Conservation (phyloP, 2,888 invertebrate species). For the Latrodectus elegans region DNA sequence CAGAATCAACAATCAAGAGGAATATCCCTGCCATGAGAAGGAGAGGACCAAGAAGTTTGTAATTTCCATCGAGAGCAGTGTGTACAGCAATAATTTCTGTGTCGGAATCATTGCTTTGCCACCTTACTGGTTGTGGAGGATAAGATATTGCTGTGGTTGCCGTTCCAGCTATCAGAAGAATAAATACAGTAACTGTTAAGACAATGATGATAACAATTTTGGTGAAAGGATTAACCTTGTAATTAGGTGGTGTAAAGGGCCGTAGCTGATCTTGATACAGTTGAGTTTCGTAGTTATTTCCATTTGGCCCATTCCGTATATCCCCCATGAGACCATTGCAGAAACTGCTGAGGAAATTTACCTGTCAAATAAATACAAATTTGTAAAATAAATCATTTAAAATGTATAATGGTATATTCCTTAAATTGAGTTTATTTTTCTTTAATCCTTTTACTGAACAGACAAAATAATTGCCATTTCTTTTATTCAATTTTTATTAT, state of each 20-base stretch:
- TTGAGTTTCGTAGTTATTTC: slow-evolving; percentile 37
- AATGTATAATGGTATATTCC: too few relatives aligned
- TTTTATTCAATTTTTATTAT: too few relatives aligned
- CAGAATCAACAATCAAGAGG: slow-evolving; percentile 30
- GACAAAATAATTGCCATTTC: too few relatives aligned
- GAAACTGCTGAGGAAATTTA: background rate
- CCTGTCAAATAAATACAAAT: background rate
- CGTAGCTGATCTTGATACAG: slow-evolving; percentile 24
- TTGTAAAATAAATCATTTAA: too few relatives aligned
- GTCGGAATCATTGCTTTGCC: background rate
- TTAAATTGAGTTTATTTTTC: too few relatives aligned
- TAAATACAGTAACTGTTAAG: slow-evolving; percentile 40
- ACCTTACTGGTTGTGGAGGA: slow-evolving; percentile 35
- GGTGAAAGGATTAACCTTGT: slow-evolving; percentile 14
- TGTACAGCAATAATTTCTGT: background rate
- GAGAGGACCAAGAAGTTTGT: slow-evolving; percentile 56
- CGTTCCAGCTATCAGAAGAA: slow-evolving; percentile 55
- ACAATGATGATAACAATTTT: slow-evolving; percentile 35
- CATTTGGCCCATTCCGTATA: background rate
- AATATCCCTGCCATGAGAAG: slow-evolving; percentile 48
- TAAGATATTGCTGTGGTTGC: slow-evolving; percentile 59
- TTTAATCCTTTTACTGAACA: too few relatives aligned
- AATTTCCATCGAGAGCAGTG: slow-evolving; percentile 54
- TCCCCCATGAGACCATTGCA: slow-evolving; percentile 20
- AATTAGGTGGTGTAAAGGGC: background rate